Base-by-base conservation (phyloP, 2,113 vertebrate genomes). In the Platycercus adscitus region DNA sequence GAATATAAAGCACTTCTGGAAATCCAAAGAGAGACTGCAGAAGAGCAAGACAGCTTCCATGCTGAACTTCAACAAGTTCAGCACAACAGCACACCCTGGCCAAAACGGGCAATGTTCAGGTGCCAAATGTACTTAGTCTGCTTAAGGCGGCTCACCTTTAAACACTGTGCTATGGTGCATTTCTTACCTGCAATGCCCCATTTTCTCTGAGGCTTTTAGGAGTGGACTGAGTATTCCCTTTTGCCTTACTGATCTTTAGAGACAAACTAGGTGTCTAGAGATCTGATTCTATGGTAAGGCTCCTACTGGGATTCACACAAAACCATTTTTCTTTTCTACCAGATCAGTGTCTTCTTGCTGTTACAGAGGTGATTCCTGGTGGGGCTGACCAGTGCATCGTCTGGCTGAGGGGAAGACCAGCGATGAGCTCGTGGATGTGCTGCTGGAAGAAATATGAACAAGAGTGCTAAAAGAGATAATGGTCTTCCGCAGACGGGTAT, bases 1-100 rank as follows among this genome's bases (percentile, higher is more conserved):
- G 98, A 99, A 76, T 96, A 99, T 3, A 96, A 98, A 85, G 94
- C 95, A 2, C 91, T 99, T 73, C 91, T 98, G 73, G 98, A 98
- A 53, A n/a, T 98, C 76, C 98, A 99, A 70, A 95, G 88, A 53
- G 96, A 94, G 81, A 95, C 97, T 1, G 52, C 94, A 11, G 94
- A 89, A 56, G 96, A 98, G 76, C 92, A 87, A 86, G 95, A 97
- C 79, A 88, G 60, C 68, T 66, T 97, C 49, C 86, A 73, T 13
- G 43, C 44, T 1, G 96, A 98, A 71, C 88, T 98, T 12, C 95
- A 98, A 35, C 79, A 92, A 17, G 94, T 97, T 50, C 96, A 96
- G 88, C 87, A 71, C 16, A 96, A 75, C 35, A 95, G 66, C 65
- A 98, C 97, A 0, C 98, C 97, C 7, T 77, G 96, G 63, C 98